These are phyloP conservation scores for Psophia crepitans DNA, from an alignment of 2,113 vertebrate species.

Conservation along the genomic window DNA sequence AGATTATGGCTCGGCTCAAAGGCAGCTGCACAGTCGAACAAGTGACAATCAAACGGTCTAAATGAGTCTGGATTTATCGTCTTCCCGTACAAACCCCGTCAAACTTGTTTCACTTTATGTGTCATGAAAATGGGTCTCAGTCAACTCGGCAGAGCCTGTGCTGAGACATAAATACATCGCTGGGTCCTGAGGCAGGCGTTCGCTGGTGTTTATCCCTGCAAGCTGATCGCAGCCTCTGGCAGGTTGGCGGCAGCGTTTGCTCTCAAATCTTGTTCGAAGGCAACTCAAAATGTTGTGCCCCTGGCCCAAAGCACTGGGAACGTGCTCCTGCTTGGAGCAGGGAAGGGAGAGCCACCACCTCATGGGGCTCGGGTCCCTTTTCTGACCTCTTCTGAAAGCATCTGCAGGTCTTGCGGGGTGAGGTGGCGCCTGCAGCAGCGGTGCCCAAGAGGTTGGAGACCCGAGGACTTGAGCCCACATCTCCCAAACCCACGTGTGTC, in stretches of 20 bases:
- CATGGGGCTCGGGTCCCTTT: rapidly evolving
- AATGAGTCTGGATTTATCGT: conserved; percentile 7
- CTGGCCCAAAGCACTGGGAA: neutral
- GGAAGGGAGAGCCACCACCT: neutral
- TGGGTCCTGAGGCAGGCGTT: neutral
- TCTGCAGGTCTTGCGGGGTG: rapidly evolving
- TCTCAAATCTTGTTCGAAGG: neutral
- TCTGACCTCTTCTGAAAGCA: neutral
- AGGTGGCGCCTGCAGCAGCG: neutral
- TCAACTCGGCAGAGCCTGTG: neutral
- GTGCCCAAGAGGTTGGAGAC: neutral
- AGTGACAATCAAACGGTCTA: conserved; percentile 26
- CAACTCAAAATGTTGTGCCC: neutral
- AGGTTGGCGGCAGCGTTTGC: rapidly evolving
- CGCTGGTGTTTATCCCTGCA: rapidly evolving
- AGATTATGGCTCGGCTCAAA: neutral
- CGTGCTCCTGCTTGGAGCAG: neutral
- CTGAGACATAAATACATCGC: neutral
- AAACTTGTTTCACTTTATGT: neutral
- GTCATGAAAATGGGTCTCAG: neutral
- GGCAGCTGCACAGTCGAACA: neutral
- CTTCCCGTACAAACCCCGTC: conserved; percentile 5
- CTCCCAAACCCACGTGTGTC: rapidly evolving
- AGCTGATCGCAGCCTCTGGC: neutral
- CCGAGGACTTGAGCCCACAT: rapidly evolving